phyloP scores from a whole-genome alignment of 2,797 vertebrate species.

The Enteromius afrohamiltoni region DNA sequence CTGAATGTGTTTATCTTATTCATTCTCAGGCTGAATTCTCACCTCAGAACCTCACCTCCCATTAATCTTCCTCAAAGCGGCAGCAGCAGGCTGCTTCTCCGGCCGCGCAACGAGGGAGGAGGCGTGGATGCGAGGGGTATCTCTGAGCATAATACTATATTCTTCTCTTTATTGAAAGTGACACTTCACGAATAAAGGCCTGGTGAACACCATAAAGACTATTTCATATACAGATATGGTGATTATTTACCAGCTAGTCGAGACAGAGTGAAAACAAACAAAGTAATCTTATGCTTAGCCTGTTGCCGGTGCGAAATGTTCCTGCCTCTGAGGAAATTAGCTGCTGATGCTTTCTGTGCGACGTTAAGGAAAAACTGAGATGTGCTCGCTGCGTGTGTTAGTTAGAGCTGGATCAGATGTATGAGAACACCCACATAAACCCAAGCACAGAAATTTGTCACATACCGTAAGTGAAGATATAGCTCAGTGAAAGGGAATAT shows the following conservation, averaged over 20 bases:
- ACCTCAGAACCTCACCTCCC: constrained; percentile 59
- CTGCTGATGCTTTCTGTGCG: not conserved
- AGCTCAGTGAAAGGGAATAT: not conserved
- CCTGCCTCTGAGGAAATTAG: constrained; percentile 49
- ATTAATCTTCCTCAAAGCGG: constrained; percentile 67
- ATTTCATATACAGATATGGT: constrained; percentile 64
- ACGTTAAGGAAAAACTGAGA: constrained; percentile 23
- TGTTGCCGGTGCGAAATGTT: constrained; percentile 39
- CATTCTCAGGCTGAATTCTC: constrained; percentile 56
- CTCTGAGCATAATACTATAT: constrained; percentile 60
- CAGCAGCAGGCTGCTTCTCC: constrained; percentile 57
- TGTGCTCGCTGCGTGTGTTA: constrained; percentile 5
- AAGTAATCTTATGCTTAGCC: constrained; percentile 50
- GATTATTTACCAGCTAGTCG: constrained; percentile 60
- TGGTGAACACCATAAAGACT: constrained; percentile 60
- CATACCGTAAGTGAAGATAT: not conserved
- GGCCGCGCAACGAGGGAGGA: constrained; percentile 49
- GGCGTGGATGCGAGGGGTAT: constrained; percentile 51
- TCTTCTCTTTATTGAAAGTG: constrained; percentile 68
- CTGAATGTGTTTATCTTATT: constrained; percentile 62
- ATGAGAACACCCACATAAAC: constrained; percentile 9
- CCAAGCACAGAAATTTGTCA: not conserved
- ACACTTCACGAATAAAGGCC: constrained; percentile 62
- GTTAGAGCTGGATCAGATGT: not conserved
- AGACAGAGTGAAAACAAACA: constrained; percentile 52